Base-by-base conservation (phyloP, 2,888 invertebrate genomes). In the Amphiduros pacificus region DNA sequence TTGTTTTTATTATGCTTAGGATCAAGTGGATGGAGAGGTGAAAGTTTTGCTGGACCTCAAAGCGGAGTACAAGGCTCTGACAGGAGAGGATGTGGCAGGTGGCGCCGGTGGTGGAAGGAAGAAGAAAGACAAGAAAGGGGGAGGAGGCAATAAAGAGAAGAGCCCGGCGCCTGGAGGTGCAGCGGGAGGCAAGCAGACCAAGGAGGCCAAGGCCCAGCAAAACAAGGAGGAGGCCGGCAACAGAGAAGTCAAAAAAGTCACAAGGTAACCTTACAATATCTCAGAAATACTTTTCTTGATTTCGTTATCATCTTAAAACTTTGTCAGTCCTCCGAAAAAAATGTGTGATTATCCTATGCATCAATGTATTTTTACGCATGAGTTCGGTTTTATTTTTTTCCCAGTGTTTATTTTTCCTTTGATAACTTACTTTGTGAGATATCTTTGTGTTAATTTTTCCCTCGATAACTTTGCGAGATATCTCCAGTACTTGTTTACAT, bases 221-320 rank as follows among this genome's bases (percentile, higher is more conserved):
- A 22, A 66, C 52, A 29, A 53, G 36, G 59, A 50, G 29, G 66
- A 66, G 55, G 67, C 55, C 50, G 57, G 20, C 2, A 41, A 41
- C 11, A 71, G 73, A 66, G 77, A 76, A 50, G 73, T 80, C 0
- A 96, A 97, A 84, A 97, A 97, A 77, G 89, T 94, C 77, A 96
- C 97, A 0, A 87, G 95, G 55, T 79, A 49, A 11, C 6, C 6
- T 9, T 48, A 20, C 6, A 36, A 36, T 36, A 11, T 36, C 17
- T 36, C 11, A 36, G n/a, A n/a, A n/a, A n/a, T n/a, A n/a, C n/a
- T n/a, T n/a, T n/a, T n/a, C n/a, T n/a, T n/a, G n/a, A n/a, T n/a
- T n/a, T n/a, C n/a, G n/a, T n/a, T n/a, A n/a, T n/a, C n/a, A n/a
- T n/a, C n/a, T n/a, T n/a, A n/a, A n/a, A n/a, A n/a, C n/a, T n/a